Conservation (phyloP, 2,888 invertebrate genomes). For the Amiota communis region DNA sequence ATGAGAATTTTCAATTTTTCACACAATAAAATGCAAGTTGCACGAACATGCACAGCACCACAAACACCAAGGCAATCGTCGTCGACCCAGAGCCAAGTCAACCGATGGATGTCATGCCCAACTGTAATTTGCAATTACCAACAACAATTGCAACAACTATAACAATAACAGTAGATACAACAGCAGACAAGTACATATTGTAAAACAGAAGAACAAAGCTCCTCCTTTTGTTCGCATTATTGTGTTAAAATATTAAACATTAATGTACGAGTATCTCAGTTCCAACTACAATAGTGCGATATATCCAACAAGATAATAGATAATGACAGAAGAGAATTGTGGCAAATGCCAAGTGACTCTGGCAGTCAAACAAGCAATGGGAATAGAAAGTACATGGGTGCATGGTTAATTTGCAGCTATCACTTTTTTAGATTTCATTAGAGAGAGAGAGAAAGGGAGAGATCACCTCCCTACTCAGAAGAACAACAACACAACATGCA, state of each 20-base stretch:
- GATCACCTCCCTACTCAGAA: neutral
- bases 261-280: conserved; percentile 3
- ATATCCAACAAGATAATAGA: conserved; percentile 1
- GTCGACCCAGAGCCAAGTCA: neutral
- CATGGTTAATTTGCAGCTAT: conserved; percentile 10
- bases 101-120: conserved; percentile 21
- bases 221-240: conserved; percentile 25
- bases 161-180: neutral
- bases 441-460: too few species aligned
- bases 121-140: conserved; percentile 26
- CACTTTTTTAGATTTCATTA: conserved; percentile 10
- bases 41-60: conserved; percentile 42
- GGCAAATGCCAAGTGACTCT: neutral
- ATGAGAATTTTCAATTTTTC: conserved; percentile 41
- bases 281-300: neutral
- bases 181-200: conserved; percentile 19
- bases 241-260: conserved; percentile 26
- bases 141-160: neutral
- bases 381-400: conserved; percentile 21
- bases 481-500: too few species aligned
- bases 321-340: neutral
- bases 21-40: conserved; percentile 52
- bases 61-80: too few species aligned
- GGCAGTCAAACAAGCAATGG: neutral
- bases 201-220: neutral